These are phyloP conservation scores for Gambelia wislizenii DNA, from an alignment of 2,797 vertebrate species.

Conservation along the genomic window DNA sequence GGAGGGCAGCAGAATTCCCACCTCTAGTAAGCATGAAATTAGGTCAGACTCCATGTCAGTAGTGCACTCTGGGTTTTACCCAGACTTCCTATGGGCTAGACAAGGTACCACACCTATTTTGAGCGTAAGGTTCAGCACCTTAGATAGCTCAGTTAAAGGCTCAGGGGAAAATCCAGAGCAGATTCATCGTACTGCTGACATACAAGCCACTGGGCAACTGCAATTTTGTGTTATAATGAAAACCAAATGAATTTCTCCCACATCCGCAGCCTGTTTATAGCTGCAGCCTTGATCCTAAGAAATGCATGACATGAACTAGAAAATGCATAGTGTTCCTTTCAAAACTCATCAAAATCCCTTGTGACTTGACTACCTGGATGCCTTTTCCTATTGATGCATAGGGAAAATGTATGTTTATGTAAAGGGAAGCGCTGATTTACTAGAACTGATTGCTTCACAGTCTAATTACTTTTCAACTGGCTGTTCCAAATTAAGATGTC, in stretches of 20 bases:
- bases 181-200: too few relatives aligned
- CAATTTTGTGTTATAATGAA: neutral
- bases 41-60: too few relatives aligned
- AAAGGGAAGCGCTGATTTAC: slow-evolving; percentile 84
- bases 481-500: slow-evolving; percentile 88
- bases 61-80: too few relatives aligned
- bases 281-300: slow-evolving; percentile 72
- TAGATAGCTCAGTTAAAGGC: too few relatives aligned
- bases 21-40: too few relatives aligned
- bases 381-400: slow-evolving; percentile 86
- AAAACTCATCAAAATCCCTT: slow-evolving; percentile 57
- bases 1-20: too few relatives aligned
- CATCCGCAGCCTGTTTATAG: neutral
- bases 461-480: slow-evolving; percentile 87
- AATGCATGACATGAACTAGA: slow-evolving; percentile 71
- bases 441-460: slow-evolving; percentile 84
- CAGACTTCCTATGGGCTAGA: too few relatives aligned
- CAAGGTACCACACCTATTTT: too few relatives aligned
- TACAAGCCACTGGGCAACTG: too few relatives aligned
- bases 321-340: slow-evolving; percentile 51
- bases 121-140: too few relatives aligned
- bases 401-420: slow-evolving; percentile 80
- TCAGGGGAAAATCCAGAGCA: too few relatives aligned
- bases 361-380: slow-evolving; percentile 79
- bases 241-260: neutral